Evolutionary conservation across 2,797 vertebrate genomes (phyloP).

Genomic region (Myotis planiceps): DNA sequence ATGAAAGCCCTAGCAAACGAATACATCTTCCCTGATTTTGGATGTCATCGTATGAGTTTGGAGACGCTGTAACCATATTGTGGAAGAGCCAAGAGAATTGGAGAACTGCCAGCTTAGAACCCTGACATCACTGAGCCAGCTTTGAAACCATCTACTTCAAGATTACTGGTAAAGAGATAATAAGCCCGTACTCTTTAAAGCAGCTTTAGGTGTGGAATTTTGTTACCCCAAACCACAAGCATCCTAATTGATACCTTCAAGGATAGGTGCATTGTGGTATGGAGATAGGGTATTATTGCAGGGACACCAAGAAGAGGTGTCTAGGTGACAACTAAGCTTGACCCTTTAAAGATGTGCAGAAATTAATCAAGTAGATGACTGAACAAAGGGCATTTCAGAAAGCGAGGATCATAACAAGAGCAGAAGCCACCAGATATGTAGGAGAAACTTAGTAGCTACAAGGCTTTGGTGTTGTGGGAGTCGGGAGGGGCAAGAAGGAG

Average conservation of each 20-base stretch:
- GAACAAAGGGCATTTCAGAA: not conserved
- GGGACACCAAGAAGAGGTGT: not conserved
- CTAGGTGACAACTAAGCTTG: not conserved
- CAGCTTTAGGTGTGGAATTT: not conserved
- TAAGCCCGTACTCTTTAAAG: not conserved
- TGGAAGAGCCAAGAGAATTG: not conserved
- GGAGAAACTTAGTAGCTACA: not conserved
- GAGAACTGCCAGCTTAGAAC: not conserved
- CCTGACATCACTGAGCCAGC: not conserved
- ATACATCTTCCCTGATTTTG: not conserved
- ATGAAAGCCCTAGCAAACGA: not conserved
- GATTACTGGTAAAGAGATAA: not conserved
- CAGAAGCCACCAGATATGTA: not conserved
- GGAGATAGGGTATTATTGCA: not conserved
- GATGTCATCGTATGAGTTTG: not conserved
- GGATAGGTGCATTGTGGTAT: not conserved
- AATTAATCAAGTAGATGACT: not conserved
- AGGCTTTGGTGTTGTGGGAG: not conserved
- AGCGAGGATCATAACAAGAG: not conserved
- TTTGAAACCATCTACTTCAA: not conserved
- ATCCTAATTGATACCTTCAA: not conserved
- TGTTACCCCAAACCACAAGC: not conserved
- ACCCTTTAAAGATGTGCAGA: not conserved
- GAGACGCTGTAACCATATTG: not conserved
- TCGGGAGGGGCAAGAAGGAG: not conserved